Evolutionary conservation across 2,113 vertebrate species (phyloP).

Genomic region (Anas platyrhynchos): DNA sequence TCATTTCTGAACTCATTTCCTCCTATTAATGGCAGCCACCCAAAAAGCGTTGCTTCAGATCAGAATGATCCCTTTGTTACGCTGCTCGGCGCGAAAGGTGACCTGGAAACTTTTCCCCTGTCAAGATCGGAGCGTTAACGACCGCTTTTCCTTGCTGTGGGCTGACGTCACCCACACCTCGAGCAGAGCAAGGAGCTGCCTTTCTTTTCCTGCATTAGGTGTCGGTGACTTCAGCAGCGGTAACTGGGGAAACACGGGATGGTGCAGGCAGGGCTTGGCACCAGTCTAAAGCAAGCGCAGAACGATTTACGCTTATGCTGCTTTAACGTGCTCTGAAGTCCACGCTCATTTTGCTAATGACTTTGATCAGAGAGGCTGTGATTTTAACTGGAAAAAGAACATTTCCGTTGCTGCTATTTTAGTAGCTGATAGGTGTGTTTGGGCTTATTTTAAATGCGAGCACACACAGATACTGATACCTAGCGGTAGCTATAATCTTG

Average conservation of each 20-base stretch:
- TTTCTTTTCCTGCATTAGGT: conserved; percentile 43
- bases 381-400: background rate
- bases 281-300: background rate
- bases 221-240: conserved; percentile 18
- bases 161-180: conserved; percentile 29
- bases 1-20: conserved; percentile 42
- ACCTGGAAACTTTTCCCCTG: conserved; percentile 25
- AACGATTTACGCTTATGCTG: background rate
- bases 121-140: background rate
- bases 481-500: background rate
- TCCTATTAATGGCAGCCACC: conserved; percentile 23
- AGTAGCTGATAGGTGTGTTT: background rate
- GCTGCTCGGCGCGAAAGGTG: background rate
- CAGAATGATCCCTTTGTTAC: conserved; percentile 57
- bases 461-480: rapidly evolving
- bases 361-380: background rate
- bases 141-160: background rate
- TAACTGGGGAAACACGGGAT: background rate
- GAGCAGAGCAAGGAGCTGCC: conserved; percentile 29
- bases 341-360: background rate
- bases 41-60: background rate
- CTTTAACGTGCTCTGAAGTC: conserved; percentile 21
- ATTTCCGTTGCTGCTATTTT: background rate
- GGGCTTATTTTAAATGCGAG: background rate
- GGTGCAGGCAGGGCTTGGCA: conserved; percentile 36